Percentiles rank a stretch among this genome's conserved stretches.
phyloP scores from a whole-genome alignment of 2,888 invertebrate genomes.

The Tetragonula carbonaria region DNA sequence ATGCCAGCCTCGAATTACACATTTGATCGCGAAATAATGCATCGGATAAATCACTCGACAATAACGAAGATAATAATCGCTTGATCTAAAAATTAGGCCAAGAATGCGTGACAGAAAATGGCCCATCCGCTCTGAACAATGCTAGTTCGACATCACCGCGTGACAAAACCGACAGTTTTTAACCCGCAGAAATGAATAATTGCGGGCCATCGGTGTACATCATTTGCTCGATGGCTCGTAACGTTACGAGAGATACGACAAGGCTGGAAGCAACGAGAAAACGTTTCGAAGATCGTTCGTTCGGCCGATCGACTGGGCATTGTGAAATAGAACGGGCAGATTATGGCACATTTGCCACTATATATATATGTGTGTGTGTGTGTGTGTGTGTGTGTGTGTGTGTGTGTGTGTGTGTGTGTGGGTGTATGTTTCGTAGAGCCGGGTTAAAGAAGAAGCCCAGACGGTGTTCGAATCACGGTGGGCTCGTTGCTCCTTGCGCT shows the following conservation, averaged over 20 bases:
- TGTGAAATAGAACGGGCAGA: constrained; percentile 58
- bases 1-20: not conserved
- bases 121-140: not conserved
- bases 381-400: too few relatives aligned
- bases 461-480: constrained; percentile 34
- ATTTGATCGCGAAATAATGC: not conserved
- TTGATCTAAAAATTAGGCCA: too few relatives aligned
- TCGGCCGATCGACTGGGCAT: constrained; percentile 49
- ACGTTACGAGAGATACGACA: not conserved
- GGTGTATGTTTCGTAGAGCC: constrained; percentile 43
- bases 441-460: constrained; percentile 57
- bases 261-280: not conserved
- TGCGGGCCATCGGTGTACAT: not conserved
- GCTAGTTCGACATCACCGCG: not conserved
- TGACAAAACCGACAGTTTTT: not conserved
- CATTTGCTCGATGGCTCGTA: constrained; percentile 1
- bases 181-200: constrained; percentile 41
- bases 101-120: not conserved
- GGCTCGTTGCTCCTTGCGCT: not conserved
- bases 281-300: constrained; percentile 43
- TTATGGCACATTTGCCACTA: constrained; percentile 61
- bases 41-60: not conserved
- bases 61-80: too few relatives aligned
- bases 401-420: too few relatives aligned
- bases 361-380: constrained; percentile 20